A percentile compares a stretch with the other conserved stretches of the same genome.
Conservation (phyloP, 2,113 vertebrate species). For the Meles meles region DNA sequence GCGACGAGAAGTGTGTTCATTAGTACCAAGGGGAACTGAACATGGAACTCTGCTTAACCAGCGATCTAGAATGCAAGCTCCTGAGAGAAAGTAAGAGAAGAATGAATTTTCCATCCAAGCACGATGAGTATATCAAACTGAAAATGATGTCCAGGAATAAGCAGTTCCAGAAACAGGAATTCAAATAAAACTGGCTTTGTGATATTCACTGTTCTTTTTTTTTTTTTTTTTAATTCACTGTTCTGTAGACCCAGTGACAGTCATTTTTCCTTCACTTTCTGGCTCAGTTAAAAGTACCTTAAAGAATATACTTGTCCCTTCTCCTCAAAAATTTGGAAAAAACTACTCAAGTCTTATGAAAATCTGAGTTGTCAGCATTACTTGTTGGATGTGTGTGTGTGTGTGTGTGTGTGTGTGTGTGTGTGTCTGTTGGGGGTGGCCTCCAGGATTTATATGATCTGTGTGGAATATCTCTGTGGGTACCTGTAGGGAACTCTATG, state of each 20-base stretch:
- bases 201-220: background rate
- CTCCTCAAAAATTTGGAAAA: slow-evolving; percentile 46
- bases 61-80: background rate
- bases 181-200: slow-evolving; percentile 47
- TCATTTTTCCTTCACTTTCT: slow-evolving; percentile 34
- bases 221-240: background rate
- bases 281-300: slow-evolving; percentile 37
- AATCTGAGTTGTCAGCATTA: background rate
- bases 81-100: background rate
- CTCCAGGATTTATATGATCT: background rate
- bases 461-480: background rate
- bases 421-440: background rate
- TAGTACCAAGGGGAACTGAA: background rate
- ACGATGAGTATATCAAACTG: slow-evolving; percentile 18
- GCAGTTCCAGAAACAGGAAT: slow-evolving; percentile 21
- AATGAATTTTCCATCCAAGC: slow-evolving; percentile 29
- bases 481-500: background rate
- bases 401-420: background rate
- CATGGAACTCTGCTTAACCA: slow-evolving; percentile 33
- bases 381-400: background rate
- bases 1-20: background rate
- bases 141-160: slow-evolving; percentile 43
- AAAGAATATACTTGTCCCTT: background rate
- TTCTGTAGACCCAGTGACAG: slow-evolving; percentile 27
- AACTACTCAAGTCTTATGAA: background rate